Evolutionary conservation across 35 echinoderm and acorn worm species (phyloP), one percentile per base, ranked within the genome.

Genomic region (Amphiura filiformis): DNA sequence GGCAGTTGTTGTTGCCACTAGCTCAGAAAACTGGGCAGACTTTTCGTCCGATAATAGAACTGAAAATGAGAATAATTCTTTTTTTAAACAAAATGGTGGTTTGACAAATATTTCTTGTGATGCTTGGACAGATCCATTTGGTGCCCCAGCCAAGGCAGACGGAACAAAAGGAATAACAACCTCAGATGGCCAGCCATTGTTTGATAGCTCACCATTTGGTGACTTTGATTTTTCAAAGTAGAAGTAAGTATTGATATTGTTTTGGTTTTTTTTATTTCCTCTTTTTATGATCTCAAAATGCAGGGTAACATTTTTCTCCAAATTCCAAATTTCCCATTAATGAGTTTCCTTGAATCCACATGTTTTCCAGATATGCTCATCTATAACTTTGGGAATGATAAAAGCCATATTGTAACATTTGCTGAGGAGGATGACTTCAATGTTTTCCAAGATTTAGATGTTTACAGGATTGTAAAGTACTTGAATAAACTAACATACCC

Each of bases 161-260:
- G 17, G 28, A 23, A 70, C 7, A 11, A 70, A 70, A 70, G 61
- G 61, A 70, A 18, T 70, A 13, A 70, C 61, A 30, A 70, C 61
- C 17, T 70, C 61, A 70, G 61, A 70, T 70, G 61, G 61, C 7
- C 61, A 70, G 61, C 61, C 61, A 13, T 23, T 70, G 3, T 70
- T 70, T 70, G 61, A 70, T 70, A 70, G 61, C 61, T 70, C 61
- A 70, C 61, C 61, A 26, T 70, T 70, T 70, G 61, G 61, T 70
- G 61, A 70, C 28, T 70, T 70, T 70, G 61, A 70, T 70, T 70
- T 70, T 70, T 70, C 61, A 26, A n/a, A 70, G 26, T 70, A 70
- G 26, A 70, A 3, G 61, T 70, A 70, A 52, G 44, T 52, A 70
- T 70, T 47, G 41, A 9, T 47, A 9, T 47, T 17, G 4, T 47